Evolutionary conservation across 2,797 vertebrate genomes (phyloP), one percentile per base, ranked within the genome.

Genomic region (Hoplostethus atlanticus): DNA sequence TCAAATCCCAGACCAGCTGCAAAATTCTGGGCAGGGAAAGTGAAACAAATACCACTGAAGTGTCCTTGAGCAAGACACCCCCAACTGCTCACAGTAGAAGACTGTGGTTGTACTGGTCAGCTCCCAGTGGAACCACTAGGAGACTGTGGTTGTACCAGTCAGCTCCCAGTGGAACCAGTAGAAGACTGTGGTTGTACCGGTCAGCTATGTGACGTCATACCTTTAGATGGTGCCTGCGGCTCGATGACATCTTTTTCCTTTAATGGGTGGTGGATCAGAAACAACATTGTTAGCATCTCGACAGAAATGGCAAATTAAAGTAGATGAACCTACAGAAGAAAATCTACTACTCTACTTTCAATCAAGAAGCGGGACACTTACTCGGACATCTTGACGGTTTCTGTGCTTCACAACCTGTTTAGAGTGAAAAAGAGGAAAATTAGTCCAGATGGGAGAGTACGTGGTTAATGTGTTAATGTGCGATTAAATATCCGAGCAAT

Each of bases 161-260:
- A n/a, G n/a, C n/a, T n/a, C n/a, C n/a, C n/a, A n/a, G n/a, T n/a
- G n/a, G n/a, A n/a, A n/a, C n/a, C 21, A 21, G 21, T 21, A 21
- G 21, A 21, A 21, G 21, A 21, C 21, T 21, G 21, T 21, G 21
- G 21, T 21, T 21, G 21, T 21, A 21, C 21, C 1, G 21, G 21
- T 21, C 21, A 21, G 21, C 21, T 21, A 50, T n/a, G 47, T 16
- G 17, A 50, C 0, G 13, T 12, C 34, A 3, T 83, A 93, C 93
- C 92, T 94, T 94, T 6, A 98, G 95, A 76, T 97, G 96, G 84
- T 96, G 96, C 88, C 85, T 92, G 79, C 96, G 96, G 93, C 95
- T 96, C 16, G 95, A 95, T 12, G 92, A 88, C 92, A 97, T 95
- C 89, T 96, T 95, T 51, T 92, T 96, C 0, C 97, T 93, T 80